Base-by-base conservation (phyloP, 2,888 invertebrate species). In the Harmothoe impar region DNA sequence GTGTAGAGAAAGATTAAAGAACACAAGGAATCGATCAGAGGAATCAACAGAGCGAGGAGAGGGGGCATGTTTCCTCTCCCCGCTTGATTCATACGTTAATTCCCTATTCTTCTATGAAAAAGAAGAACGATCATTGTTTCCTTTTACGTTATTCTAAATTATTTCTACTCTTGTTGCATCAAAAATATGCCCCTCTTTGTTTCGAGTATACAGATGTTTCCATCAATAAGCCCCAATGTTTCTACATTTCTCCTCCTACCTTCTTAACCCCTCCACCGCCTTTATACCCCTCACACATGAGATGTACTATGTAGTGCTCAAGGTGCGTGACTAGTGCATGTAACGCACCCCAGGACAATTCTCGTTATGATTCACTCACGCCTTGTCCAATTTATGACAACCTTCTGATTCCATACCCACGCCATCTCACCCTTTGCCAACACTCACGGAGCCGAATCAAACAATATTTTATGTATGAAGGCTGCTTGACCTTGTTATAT, bases 351-450 rank as follows among this genome's bases (percentile, higher is more conserved):
- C 25, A 35, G 25, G 43, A 81, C 33, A 81, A 33, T 81, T 43
- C 81, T 81, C 81, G 35, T 81, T 81, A 81, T 81, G 81, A 81
- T 35, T 81, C 81, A 81, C 81, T 81, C 81, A 81, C 81, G 81
- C 81, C 81, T 81, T 23, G 81, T 43, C 23, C 81, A 81, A 81
- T 81, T 81, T 81, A 81, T 81, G 81, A 81, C 81, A 43, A 81
- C 35, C 81, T 43, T 81, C 33, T 43, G 43, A 35, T 43, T 81
- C 81, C 23, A n/a, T n/a, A 43, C 81, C 81, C 81, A 77, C 77
- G 77, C 77, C 77, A 77, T 17, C 29, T 3, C 81, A 17, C 81
- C n/a, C 43, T 35, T 43, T 81, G 81, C 81, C 81, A 20, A 29
- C 77, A 29, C 29, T 77, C 31, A 15, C 17, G n/a, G 25, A 20